phyloP scores from a whole-genome alignment of 2,113 vertebrate genomes.

The Numida meleagris region DNA sequence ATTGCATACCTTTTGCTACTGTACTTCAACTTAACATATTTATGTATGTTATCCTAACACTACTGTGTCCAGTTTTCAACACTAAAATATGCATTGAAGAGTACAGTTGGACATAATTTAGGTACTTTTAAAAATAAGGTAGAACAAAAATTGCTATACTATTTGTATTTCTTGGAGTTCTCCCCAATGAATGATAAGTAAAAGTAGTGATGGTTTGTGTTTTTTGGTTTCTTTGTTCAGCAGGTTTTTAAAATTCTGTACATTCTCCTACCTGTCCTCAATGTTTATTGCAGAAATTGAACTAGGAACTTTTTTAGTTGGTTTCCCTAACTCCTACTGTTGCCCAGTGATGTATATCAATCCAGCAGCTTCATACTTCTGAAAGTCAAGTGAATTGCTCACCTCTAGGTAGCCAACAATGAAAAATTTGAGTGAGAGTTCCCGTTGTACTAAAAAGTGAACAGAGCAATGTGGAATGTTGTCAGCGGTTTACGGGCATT shows the following conservation, averaged over 20 bases:
- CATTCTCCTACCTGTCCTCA: not conserved
- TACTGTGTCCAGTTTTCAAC: not conserved
- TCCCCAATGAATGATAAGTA: not conserved
- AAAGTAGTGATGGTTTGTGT: not conserved
- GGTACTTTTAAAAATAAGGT: not conserved
- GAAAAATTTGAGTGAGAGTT: not conserved
- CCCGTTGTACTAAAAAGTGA: not conserved
- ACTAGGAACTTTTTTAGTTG: not conserved
- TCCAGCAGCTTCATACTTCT: not conserved
- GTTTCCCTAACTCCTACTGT: not conserved
- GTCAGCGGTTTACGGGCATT: too few species aligned
- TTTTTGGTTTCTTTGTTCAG: rapidly evolving
- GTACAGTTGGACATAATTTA: not conserved
- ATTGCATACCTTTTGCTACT: not conserved
- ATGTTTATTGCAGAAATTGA: not conserved
- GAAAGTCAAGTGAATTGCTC: not conserved
- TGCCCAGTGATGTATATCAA: rapidly evolving
- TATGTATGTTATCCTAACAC: not conserved
- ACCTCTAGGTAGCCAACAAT: not conserved
- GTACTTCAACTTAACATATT: not conserved
- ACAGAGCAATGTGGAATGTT: not conserved
- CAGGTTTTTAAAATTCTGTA: not conserved
- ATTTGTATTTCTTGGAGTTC: not conserved
- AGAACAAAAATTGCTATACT: not conserved
- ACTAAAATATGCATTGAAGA: not conserved